These are phyloP conservation scores for Autographa gamma DNA, from an alignment of 2,888 invertebrate genomes.

Conservation along the genomic window DNA sequence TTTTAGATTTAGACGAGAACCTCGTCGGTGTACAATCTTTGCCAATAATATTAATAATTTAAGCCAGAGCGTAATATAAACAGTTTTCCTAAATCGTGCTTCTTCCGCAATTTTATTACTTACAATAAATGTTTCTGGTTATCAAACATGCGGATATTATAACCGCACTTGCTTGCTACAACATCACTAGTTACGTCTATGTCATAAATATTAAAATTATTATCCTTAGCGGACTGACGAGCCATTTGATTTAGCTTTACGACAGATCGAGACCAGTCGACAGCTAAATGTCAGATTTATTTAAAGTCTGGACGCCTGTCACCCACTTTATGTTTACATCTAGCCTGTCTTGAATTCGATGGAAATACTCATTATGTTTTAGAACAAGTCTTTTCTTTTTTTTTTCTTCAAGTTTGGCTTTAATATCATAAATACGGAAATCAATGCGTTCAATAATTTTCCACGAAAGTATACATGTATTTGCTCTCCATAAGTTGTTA, in stretches of 20 bases:
- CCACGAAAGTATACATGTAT: neutral
- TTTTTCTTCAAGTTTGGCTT: neutral
- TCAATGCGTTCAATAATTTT: neutral
- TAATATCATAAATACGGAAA: neutral
- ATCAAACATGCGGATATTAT: conserved; percentile 34
- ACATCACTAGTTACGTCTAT: conserved; percentile 47
- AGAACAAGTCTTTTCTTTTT: no score
- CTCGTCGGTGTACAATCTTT: neutral
- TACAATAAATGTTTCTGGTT: conserved; percentile 7
- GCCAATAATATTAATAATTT: neutral
- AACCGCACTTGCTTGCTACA: conserved; percentile 24
- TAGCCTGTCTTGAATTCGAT: conserved; percentile 11
- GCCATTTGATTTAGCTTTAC: conserved; percentile 56
- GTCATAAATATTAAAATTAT: conserved; percentile 58
- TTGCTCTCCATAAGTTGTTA: neutral
- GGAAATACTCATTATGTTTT: conserved; percentile 16
- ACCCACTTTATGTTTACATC: conserved; percentile 23
- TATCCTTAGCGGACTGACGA: conserved; percentile 47
- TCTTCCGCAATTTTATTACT: conserved; percentile 1
- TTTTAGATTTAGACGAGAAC: neutral
- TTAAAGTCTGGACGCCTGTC: conserved; percentile 41
- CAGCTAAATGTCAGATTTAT: conserved; percentile 54
- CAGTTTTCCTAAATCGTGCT: no score
- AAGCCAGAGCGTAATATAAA: neutral
- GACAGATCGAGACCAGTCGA: conserved; percentile 40